A percentile compares a stretch with the other conserved stretches of the same genome.
phyloP scores from a whole-genome alignment of 2,797 vertebrate species.

The Alca torda region DNA sequence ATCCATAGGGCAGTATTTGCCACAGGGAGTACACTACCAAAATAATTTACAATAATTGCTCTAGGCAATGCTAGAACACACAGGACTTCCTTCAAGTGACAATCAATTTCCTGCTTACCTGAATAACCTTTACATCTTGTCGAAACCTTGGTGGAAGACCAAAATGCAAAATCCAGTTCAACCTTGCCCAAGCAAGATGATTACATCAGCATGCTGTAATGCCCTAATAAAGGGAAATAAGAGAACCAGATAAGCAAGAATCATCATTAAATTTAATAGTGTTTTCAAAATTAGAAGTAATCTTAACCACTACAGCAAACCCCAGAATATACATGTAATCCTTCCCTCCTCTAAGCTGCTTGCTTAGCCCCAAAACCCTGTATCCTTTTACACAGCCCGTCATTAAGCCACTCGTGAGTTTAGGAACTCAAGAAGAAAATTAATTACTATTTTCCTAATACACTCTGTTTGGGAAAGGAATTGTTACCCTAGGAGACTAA shows the following conservation, averaged over 20 bases:
- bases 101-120: slow-evolving; percentile 77
- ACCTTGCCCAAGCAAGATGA: slow-evolving; percentile 92
- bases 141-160: slow-evolving; percentile 91
- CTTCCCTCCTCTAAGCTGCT: background rate
- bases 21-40: background rate
- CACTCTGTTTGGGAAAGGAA: background rate
- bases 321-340: background rate
- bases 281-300: slow-evolving; percentile 20
- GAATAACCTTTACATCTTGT: slow-evolving; percentile 89
- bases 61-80: background rate
- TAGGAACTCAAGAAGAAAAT: background rate
- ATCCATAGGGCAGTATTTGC: background rate
- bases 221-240: slow-evolving; percentile 80
- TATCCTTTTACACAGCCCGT: background rate
- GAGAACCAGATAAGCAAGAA: background rate
- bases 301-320: background rate
- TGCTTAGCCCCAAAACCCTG: background rate
- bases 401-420: background rate
- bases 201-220: slow-evolving; percentile 89
- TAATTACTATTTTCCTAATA: background rate
- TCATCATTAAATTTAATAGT: background rate
- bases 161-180: slow-evolving; percentile 99
- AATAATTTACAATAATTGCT: background rate
- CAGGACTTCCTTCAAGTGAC: background rate
- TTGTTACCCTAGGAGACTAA: background rate